phyloP scores from a whole-genome alignment of 2,113 vertebrate species.

The Python bivittatus region DNA sequence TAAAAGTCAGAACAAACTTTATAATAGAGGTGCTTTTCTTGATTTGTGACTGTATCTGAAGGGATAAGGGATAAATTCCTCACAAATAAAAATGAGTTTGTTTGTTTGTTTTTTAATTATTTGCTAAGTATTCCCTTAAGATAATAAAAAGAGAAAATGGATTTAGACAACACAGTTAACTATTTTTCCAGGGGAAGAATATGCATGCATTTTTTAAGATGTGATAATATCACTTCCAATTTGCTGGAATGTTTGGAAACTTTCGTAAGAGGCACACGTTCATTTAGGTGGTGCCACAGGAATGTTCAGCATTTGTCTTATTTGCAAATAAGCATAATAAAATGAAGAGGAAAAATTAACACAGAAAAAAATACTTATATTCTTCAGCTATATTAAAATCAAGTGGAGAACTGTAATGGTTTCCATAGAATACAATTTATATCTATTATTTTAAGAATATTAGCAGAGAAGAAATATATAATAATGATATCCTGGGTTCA shows the following conservation, averaged over 20 bases:
- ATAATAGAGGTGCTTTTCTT: background rate
- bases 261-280: background rate
- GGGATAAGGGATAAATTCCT: background rate
- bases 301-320: background rate
- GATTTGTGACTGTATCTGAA: background rate
- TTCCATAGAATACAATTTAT: background rate
- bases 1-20: background rate
- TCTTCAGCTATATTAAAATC: background rate
- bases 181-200: background rate
- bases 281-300: background rate
- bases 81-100: background rate
- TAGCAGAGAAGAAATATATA: background rate
- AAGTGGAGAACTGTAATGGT: background rate
- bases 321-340: background rate
- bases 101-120: background rate
- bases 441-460: background rate
- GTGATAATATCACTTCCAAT: background rate
- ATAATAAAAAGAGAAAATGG: conserved; percentile 13
- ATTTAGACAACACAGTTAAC: background rate
- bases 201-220: background rate
- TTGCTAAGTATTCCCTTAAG: background rate
- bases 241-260: conserved; percentile 8
- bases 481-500: background rate
- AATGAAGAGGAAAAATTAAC: background rate
- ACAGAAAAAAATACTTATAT: background rate